phyloP scores from a whole-genome alignment of 1,140 invertebrate genomes.

The Drosophila serrata region DNA sequence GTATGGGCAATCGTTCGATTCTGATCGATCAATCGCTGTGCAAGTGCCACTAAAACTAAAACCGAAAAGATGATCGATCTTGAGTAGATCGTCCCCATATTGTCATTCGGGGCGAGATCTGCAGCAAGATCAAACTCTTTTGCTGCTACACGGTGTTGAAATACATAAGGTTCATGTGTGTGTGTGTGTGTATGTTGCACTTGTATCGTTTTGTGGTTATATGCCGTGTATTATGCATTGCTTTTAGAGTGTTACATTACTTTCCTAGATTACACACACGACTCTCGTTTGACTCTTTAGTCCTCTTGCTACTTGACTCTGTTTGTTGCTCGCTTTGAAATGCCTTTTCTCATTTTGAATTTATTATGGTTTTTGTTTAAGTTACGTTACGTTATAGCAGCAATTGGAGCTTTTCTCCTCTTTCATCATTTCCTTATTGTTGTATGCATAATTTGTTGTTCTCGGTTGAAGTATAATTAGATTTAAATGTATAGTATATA shows the following conservation, averaged over 20 bases:
- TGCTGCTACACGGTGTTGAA: slow-evolving; percentile 37
- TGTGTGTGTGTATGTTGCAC: slow-evolving; percentile 32
- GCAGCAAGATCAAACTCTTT: slow-evolving; percentile 46
- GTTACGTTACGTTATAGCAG: slow-evolving; percentile 17
- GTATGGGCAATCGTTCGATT: slow-evolving; percentile 27
- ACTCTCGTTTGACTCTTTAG: slow-evolving; percentile 12
- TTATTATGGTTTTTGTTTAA: slow-evolving; percentile 29
- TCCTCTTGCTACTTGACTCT: slow-evolving; percentile 38
- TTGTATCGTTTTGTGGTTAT: slow-evolving; percentile 32
- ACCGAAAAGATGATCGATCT: slow-evolving; percentile 41
- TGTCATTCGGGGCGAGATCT: not conserved
- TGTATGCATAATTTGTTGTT: slow-evolving; percentile 67
- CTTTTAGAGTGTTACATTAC: slow-evolving; percentile 37
- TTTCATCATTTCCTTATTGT: slow-evolving; percentile 19
- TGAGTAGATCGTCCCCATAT: not conserved
- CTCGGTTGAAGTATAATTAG: slow-evolving; percentile 72
- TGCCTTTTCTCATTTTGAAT: slow-evolving; percentile 60
- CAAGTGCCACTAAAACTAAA: slow-evolving; percentile 46
- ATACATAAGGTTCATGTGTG: slow-evolving; percentile 32
- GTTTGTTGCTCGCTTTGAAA: slow-evolving; percentile 42
- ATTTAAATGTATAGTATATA: slow-evolving; percentile 76
- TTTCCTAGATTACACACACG: slow-evolving; percentile 39
- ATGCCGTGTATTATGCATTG: slow-evolving; percentile 52
- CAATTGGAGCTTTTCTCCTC: slow-evolving; percentile 12
- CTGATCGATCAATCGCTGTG: slow-evolving; percentile 60